phyloP scores from a whole-genome alignment of 2,113 vertebrate species.

The Callipepla californica region DNA sequence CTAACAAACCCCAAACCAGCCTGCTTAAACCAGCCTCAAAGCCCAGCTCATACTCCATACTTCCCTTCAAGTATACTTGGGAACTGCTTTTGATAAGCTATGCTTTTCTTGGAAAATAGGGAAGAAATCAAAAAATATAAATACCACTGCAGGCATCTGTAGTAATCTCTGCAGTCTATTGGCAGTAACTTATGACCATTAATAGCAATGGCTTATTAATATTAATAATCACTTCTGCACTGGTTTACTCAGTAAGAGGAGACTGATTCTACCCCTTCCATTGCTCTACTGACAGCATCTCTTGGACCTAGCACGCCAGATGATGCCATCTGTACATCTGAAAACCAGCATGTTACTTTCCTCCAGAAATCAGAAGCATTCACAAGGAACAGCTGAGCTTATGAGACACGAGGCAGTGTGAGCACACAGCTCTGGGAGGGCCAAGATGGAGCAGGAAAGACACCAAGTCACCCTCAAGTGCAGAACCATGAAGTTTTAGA shows the following conservation, averaged over 20 bases:
- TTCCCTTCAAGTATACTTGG: too few species aligned
- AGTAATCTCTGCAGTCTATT: background rate
- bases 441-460: background rate
- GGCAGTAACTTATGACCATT: background rate
- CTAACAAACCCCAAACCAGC: background rate
- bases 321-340: accelerated
- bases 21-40: background rate
- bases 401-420: background rate
- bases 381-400: background rate
- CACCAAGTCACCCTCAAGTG: background rate
- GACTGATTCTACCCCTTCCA: background rate
- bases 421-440: background rate
- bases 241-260: background rate
- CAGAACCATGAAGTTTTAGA: background rate
- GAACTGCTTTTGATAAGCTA: background rate
- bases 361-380: background rate
- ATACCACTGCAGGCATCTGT: too few species aligned
- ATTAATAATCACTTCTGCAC: background rate
- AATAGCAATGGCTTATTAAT: background rate
- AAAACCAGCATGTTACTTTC: background rate
- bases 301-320: background rate
- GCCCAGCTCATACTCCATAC: background rate
- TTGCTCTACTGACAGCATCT: too few species aligned
- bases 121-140: background rate
- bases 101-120: background rate